Base-by-base conservation (phyloP, 2,888 invertebrate genomes). In the Sicus ferrugineus region DNA sequence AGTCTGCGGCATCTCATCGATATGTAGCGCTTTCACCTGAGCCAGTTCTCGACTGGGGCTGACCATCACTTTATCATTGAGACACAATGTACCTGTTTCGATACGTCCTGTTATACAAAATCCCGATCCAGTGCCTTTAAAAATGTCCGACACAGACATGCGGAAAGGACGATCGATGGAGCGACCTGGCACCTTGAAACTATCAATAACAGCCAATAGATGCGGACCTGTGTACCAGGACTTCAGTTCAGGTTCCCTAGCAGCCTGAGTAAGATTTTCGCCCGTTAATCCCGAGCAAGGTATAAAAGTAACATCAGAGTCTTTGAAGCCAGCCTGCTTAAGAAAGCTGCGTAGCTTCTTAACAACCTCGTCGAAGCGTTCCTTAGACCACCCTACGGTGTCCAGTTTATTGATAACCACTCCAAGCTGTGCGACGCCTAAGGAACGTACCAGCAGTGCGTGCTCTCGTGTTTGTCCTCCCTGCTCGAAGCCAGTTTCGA, bases 381-480 rank as follows among this genome's bases (percentile, higher is more conserved):
- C 91, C 80, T 94, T 88, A 1, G 93, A 93, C 98, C 99, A 99
- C 68, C 91, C 91, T 0, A 93, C 94, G 0, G 97, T 98, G 81
- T 99, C 99, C 82, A 99, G 87, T 87, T 99, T 99, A 83, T 99
- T 99, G 21, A 99, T 91, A 38, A 95, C 97, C 1, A 99, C 97
- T 19, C 95, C 93, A 50, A 99, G 83, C 85, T 98, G 98, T 71
- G 91, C 92, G 0, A 99, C 95, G 42, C 99, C 98, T 86, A 90
- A 78, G 75, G 91, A 91, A 16, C 97, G 89, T 2, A 97, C 93
- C n/a, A 99, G 87, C 63, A 98, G 86, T 2, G 98, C 96, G 87
- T 99, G 98, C 84, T 99, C 98, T 73, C 98, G 88, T 0, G 98
- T 99, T 86, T 99, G 99, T 1, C 99, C 99, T 14, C 98, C 98